phyloP scores from a whole-genome alignment of 1,140 invertebrate species.

The Aphaenogaster floridana region DNA sequence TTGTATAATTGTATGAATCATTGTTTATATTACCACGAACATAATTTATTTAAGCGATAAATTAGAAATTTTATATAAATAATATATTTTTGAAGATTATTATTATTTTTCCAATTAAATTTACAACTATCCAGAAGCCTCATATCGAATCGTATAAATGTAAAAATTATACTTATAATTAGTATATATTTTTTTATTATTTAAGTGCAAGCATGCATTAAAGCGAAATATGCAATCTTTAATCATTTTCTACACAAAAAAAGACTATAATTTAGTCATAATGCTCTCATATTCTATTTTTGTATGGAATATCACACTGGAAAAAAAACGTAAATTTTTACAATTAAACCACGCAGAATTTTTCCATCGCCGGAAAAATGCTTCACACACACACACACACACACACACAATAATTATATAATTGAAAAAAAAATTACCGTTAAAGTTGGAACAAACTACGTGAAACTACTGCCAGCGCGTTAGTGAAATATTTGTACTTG shows the following conservation, averaged over 20 bases:
- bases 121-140: neutral
- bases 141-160: neutral
- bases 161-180: neutral
- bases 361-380: constrained; percentile 2
- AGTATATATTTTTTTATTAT: neutral
- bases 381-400: too few species aligned
- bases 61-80: neutral
- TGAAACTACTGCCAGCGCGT: neutral
- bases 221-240: neutral
- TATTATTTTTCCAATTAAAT: neutral
- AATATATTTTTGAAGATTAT: neutral
- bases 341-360: neutral
- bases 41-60: neutral
- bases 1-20: neutral
- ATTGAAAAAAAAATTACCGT: neutral
- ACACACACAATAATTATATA: neutral
- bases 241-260: neutral
- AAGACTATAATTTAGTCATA: neutral
- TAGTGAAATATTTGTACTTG: neutral
- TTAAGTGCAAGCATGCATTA: neutral
- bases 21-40: neutral
- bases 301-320: neutral
- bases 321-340: neutral
- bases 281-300: neutral
- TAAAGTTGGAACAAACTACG: neutral